These are phyloP conservation scores for Oncorhynchus masou DNA, from an alignment of 2,113 vertebrate genomes.

Conservation along the genomic window DNA sequence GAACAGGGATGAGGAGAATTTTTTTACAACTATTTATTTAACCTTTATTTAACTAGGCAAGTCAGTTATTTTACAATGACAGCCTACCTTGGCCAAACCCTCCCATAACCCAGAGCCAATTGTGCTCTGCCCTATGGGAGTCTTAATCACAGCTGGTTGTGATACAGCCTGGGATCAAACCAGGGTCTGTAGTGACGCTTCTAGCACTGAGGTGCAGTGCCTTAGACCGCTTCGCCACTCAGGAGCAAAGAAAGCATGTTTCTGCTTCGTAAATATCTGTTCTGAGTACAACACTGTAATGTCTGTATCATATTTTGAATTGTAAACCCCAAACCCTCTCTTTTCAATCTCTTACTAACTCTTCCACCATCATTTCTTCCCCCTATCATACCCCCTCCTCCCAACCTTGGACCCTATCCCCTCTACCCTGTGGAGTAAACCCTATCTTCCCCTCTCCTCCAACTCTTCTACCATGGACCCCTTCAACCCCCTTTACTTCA, in stretches of 20 bases:
- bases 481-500: constrained; percentile 20
- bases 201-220: too few relatives aligned
- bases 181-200: too few relatives aligned
- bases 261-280: constrained; percentile 40
- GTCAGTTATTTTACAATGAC: too few relatives aligned
- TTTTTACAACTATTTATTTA: too few relatives aligned
- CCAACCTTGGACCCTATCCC: not conserved
- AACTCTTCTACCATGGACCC: constrained; percentile 3
- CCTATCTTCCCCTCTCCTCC: not conserved
- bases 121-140: too few relatives aligned
- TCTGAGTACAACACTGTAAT: not conserved
- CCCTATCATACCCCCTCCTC: not conserved
- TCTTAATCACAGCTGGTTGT: too few relatives aligned
- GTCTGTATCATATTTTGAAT: not conserved
- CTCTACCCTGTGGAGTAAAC: not conserved
- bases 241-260: constrained; percentile 29
- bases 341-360: not conserved
- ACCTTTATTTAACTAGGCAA: too few relatives aligned
- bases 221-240: too few relatives aligned
- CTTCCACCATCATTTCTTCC: not conserved
- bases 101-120: too few relatives aligned
- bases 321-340: not conserved
- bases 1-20: constrained; percentile 35
- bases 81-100: too few relatives aligned
- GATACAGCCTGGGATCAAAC: too few relatives aligned